Evolutionary conservation across 2,113 vertebrate species (phyloP), one percentile per base, ranked within the genome.

Genomic region (Callipepla californica): DNA sequence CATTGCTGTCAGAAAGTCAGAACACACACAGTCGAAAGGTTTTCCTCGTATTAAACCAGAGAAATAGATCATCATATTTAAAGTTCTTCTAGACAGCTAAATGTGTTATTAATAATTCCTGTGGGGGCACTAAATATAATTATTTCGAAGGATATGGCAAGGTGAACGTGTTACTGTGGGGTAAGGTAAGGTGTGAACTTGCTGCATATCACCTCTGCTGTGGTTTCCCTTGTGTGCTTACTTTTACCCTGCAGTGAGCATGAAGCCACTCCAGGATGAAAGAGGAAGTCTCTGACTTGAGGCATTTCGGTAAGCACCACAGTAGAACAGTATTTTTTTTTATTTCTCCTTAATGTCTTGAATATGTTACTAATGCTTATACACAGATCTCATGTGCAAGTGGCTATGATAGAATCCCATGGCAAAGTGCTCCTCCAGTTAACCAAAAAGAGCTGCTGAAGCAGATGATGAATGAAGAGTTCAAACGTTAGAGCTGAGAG

Each of bases 111-210:
- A 85, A 68, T 55, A 78, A 38, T 67, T 94, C 87, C 79, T 61
- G 17, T 30, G 72, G 61, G 38, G 47, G 25, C 57, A 69, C 77
- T 89, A 80, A 69, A 92, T 89, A 28, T 14, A 86, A 86, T 58
- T 80, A 14, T 90, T 93, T 95, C 85, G 80, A 16, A 4, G 3
- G 55, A 28, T 40, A 77, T 40, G 85, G 79, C 83, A 80, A 67
- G 23, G 40, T 7, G 59, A 92, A 48, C 62, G 26, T 48, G 53
- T 38, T 81, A 40, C 75, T 92, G 87, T 40, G 42, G 53, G 80
- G 61, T 50, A 66, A 69, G 85, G 66, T 51, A 50, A 90, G 91
- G 79, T 77, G 80, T 85, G 80, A 28, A 91, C 45, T 75, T 77
- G 25, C 69, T 73, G 75, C 38, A 2, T 83, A n/a, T 30, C 32